Percentiles rank a stretch among this genome's conserved stretches.
Evolutionary conservation across 2,797 vertebrate genomes (phyloP).

Genomic region (Sebastes elongatus): DNA sequence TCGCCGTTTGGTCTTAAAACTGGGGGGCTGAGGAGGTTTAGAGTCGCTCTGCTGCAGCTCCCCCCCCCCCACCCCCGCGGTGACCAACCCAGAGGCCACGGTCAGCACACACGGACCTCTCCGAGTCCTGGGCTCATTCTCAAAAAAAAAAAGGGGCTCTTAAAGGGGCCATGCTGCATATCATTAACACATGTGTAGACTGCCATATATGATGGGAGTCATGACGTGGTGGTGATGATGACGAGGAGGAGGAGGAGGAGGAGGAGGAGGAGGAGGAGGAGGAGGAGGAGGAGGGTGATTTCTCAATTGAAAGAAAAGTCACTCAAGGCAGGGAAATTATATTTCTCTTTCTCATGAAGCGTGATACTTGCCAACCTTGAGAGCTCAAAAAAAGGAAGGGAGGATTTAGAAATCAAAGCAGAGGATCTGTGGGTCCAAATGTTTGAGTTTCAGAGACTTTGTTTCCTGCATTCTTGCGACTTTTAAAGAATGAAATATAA

Average conservation of each 20-base stretch:
- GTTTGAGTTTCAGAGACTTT: no score
- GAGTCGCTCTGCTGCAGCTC: constrained; percentile 48
- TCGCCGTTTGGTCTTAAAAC: constrained; percentile 58
- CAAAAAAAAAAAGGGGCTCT: constrained; percentile 74
- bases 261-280: background rate
- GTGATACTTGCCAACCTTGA: no score
- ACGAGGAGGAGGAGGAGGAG: background rate
- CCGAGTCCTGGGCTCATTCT: constrained; percentile 67
- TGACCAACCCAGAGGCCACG: constrained; percentile 66
- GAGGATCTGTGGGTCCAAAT: no score
- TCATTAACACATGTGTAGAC: constrained; percentile 24
- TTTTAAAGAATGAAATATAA: no score
- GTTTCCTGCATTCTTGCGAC: no score
- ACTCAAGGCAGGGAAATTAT: background rate
- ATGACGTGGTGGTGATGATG: background rate
- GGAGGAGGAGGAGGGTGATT: background rate
- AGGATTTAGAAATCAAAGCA: no score
- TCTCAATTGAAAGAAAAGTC: background rate
- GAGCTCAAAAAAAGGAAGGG: no score
- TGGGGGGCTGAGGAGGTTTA: constrained; percentile 59
- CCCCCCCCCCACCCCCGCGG: background rate
- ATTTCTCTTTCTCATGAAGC: background rate
- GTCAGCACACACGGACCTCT: constrained; percentile 57
- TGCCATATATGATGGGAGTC: background rate
- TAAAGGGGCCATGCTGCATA: constrained; percentile 70